These are phyloP conservation scores for Lepidochrysops patricia DNA, from an alignment of 2,888 invertebrate species.

Conservation along the genomic window DNA sequence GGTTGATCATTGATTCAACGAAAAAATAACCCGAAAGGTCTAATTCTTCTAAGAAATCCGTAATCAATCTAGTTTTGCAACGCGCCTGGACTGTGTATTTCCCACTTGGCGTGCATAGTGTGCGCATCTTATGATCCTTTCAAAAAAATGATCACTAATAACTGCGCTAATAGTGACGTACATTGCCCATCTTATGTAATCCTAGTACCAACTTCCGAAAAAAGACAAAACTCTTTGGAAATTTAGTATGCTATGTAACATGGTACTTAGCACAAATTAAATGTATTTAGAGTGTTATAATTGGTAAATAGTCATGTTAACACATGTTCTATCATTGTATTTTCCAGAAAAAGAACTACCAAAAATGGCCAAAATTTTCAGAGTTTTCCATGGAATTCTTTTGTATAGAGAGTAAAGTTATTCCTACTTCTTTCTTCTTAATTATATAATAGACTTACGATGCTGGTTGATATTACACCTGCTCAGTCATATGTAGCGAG, in stretches of 20 bases:
- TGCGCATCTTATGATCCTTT: too few species aligned
- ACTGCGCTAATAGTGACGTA: too few species aligned
- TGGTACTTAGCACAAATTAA: not conserved
- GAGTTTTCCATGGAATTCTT: too few species aligned
- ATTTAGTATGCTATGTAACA: not conserved
- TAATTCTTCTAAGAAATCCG: too few species aligned
- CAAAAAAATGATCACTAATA: too few species aligned
- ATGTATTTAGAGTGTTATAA: not conserved
- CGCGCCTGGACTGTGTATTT: too few species aligned
- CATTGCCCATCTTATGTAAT: not conserved
- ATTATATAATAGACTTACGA: not conserved
- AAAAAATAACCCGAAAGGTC: too few species aligned
- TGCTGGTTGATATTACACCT: conserved; percentile 3
- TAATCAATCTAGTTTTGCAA: too few species aligned
- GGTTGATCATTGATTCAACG: not conserved
- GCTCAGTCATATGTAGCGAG: conserved; percentile 6
- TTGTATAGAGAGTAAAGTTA: not conserved
- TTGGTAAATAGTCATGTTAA: not conserved
- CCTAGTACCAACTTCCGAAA: not conserved
- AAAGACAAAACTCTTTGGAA: not conserved
- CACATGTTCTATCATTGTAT: not conserved
- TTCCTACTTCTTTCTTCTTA: not conserved
- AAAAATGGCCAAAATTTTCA: not conserved
- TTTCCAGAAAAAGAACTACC: not conserved
- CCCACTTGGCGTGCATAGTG: too few species aligned